Conservation (phyloP, 2,888 invertebrate species). For the Caenorhabditis macrosperma region DNA sequence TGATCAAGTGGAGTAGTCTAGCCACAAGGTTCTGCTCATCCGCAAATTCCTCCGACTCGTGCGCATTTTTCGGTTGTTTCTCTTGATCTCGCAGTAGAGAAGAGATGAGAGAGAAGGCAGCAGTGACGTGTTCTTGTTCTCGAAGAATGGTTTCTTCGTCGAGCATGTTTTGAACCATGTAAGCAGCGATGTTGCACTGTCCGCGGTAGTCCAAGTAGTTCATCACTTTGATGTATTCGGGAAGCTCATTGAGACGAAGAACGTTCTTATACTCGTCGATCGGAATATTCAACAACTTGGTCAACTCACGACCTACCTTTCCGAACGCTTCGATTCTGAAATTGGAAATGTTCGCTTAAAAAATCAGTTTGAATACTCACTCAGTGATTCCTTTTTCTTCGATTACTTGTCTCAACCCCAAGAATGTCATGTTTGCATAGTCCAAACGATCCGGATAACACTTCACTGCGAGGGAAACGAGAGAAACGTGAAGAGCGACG, state of each 20-base stretch:
- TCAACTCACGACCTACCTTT: conserved; percentile 92
- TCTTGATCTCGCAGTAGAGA: conserved; percentile 91
- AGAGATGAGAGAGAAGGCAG: conserved; percentile 87
- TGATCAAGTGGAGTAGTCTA: conserved; percentile 82
- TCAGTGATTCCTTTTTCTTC: conserved; percentile 88
- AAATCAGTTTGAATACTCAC: conserved; percentile 58
- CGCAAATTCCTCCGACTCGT: conserved; percentile 63
- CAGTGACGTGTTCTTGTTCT: conserved; percentile 86
- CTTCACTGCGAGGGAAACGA: conserved; percentile 94
- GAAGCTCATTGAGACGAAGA: conserved; percentile 89
- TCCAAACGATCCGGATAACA: conserved; percentile 95
- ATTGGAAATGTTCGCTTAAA: not conserved
- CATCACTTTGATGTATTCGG: conserved; percentile 90
- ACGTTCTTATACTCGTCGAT: conserved; percentile 95
- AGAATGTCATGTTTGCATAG: conserved; percentile 94
- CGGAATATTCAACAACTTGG: conserved; percentile 93
- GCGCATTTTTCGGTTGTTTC: conserved; percentile 19
- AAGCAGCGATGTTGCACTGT: conserved; percentile 90
- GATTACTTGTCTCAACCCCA: conserved; percentile 92
- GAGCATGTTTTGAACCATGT: conserved; percentile 84
- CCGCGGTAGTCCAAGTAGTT: conserved; percentile 89
- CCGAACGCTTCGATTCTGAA: conserved; percentile 87
- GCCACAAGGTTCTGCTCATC: conserved; percentile 95
- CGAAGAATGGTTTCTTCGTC: conserved; percentile 92
- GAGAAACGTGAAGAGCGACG: conserved; percentile 89